These are phyloP conservation scores for Pasiphila rectangulata DNA, from an alignment of 2,888 invertebrate species.

Conservation along the genomic window DNA sequence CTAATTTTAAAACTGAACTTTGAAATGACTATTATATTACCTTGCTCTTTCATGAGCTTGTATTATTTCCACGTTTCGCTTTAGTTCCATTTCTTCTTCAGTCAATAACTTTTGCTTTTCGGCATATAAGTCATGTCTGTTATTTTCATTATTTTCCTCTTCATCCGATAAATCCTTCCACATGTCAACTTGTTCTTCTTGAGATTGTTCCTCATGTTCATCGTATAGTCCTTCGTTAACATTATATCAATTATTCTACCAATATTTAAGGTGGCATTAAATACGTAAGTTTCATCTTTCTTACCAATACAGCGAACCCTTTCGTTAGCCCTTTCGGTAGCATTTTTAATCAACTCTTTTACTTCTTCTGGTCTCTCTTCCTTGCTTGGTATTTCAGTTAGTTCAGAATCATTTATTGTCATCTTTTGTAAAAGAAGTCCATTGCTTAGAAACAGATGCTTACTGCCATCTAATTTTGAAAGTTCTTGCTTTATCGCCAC, in stretches of 20 bases:
- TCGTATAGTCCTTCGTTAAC: no score
- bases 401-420: slow-evolving; percentile 48
- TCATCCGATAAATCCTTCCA: slow-evolving; percentile 48
- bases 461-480: slow-evolving; percentile 48
- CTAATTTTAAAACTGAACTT: no score
- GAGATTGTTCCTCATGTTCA: slow-evolving; percentile 5
- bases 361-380: slow-evolving; percentile 39
- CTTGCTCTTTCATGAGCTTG: slow-evolving; percentile 60
- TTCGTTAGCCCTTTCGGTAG: slow-evolving; percentile 39
- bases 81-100: slow-evolving; percentile 43
- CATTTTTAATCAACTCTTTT: slow-evolving; percentile 38
- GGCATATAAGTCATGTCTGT: not conserved
- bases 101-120: slow-evolving; percentile 40
- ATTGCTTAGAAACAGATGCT: slow-evolving; percentile 46
- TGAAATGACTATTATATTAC: slow-evolving; percentile 32
- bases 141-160: slow-evolving; percentile 23
- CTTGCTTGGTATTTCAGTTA: slow-evolving; percentile 39
- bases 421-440: slow-evolving; percentile 46
- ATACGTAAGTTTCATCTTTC: not conserved
- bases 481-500: slow-evolving; percentile 55
- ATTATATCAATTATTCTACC: no score
- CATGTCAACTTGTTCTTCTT: slow-evolving; percentile 7
- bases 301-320: slow-evolving; percentile 31
- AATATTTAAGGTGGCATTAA: not conserved
- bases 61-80: slow-evolving; percentile 46